Evolutionary conservation across 1,140 invertebrate genomes (phyloP).

Genomic region (Drosophila leontia): DNA sequence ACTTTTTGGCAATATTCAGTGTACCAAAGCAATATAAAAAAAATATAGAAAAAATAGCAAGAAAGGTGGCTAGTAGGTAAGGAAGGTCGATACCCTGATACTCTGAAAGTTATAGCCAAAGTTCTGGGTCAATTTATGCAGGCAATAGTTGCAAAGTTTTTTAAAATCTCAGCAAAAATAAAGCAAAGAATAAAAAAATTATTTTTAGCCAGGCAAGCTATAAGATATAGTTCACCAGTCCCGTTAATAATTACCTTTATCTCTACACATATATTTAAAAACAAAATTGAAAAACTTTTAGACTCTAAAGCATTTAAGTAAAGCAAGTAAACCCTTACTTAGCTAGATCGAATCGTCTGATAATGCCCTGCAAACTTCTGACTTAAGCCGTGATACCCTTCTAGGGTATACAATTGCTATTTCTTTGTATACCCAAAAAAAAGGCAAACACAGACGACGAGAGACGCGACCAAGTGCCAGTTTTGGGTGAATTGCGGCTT

Average conservation of each 20-base stretch:
- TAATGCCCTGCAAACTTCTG: not conserved
- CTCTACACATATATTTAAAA: not conserved
- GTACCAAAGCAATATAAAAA: constrained; percentile 19
- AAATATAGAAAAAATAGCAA: not conserved
- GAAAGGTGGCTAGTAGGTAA: not conserved
- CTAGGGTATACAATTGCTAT: constrained; percentile 23
- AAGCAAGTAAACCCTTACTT: not conserved
- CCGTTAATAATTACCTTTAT: not conserved
- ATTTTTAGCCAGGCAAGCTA: not conserved
- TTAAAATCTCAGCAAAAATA: not conserved
- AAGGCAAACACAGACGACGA: constrained; percentile 67
- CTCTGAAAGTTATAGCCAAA: not conserved
- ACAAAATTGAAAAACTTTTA: not conserved
- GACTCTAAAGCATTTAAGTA: no score
- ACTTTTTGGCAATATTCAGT: constrained; percentile 50
- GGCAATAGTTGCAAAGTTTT: not conserved
- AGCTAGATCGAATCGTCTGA: not conserved
- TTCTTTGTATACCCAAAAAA: constrained; percentile 66
- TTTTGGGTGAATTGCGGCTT: constrained; percentile 65
- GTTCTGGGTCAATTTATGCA: not conserved
- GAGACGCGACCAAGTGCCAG: constrained; percentile 71
- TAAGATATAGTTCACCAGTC: not conserved
- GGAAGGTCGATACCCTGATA: not conserved
- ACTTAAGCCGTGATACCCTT: not conserved
- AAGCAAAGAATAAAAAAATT: not conserved